Evolutionary conservation across 2,797 vertebrate genomes (phyloP).

Genomic region (Muscicapa comitata): DNA sequence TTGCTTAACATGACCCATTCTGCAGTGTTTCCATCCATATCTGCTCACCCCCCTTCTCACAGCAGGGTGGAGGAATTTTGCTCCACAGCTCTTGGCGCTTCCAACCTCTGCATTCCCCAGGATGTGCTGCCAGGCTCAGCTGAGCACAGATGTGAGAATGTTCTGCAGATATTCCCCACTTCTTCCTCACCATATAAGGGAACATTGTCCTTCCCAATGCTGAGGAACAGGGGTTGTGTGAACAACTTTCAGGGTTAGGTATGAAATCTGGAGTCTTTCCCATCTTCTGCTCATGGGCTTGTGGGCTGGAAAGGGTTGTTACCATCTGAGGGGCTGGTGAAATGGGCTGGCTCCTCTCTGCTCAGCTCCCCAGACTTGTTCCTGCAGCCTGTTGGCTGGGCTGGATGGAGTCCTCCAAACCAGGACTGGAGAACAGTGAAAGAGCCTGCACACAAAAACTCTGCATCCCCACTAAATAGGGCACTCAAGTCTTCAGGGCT

Average conservation of each 20-base stretch:
- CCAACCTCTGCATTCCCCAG: not conserved
- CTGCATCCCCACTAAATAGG: not conserved
- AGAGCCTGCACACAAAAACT: not conserved
- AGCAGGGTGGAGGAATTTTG: constrained; percentile 37
- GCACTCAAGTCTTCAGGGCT: not conserved
- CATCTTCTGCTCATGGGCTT: not conserved
- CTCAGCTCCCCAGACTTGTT: not conserved
- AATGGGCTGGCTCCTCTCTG: not conserved
- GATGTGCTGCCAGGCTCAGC: constrained; percentile 1
- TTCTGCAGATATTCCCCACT: constrained; percentile 41
- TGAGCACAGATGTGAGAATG: constrained; percentile 42
- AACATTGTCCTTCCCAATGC: not conserved
- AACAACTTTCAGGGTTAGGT: not conserved
- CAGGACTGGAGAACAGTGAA: not conserved
- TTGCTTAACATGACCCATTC: not conserved
- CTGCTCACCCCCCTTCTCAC: constrained; percentile 7
- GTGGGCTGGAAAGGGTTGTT: not conserved
- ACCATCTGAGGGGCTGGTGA: constrained; percentile 5
- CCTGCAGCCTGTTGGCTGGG: not conserved
- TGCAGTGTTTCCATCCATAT: not conserved
- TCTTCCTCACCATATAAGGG: constrained; percentile 50
- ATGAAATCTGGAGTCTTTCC: constrained; percentile 37
- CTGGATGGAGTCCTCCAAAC: not conserved
- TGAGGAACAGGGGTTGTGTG: not conserved
- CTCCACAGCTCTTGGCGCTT: constrained; percentile 2